A percentile compares a stretch with the other conserved stretches of the same genome.
Conservation (phyloP, 2,888 invertebrate genomes). For the Dysmachus trigonus region DNA sequence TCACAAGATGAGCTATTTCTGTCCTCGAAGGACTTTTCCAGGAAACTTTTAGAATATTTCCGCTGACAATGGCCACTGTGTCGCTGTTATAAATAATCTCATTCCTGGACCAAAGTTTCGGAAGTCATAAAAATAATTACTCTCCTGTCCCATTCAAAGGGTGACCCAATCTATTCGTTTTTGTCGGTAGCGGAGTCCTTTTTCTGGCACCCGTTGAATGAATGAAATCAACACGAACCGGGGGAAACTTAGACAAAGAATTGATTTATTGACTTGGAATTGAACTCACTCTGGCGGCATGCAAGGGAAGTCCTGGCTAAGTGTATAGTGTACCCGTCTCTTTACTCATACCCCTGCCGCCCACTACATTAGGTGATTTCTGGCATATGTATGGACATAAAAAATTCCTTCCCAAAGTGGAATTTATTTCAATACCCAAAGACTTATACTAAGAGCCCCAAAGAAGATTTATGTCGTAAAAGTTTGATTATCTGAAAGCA, state of each 20-base stretch:
- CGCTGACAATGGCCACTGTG: not conserved
- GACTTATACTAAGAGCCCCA: not conserved
- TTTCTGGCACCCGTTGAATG: not conserved
- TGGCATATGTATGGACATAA: not conserved
- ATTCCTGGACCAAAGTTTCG: not conserved
- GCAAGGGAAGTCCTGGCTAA: not conserved
- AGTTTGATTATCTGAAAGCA: constrained; percentile 4
- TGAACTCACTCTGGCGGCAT: not conserved
- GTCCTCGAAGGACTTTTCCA: not conserved
- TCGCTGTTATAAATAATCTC: not conserved
- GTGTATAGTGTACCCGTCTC: not conserved
- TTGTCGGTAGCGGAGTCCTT: not conserved
- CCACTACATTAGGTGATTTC: not conserved
- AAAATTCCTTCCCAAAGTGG: not conserved
- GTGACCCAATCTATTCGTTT: not conserved
- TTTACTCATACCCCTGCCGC: not conserved
- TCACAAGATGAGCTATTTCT: not conserved
- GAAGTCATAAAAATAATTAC: not conserved
- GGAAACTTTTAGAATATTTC: not conserved
- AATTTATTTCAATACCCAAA: constrained; percentile 15
- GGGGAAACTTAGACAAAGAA: not conserved
- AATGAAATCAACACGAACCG: not conserved
- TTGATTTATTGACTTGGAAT: not conserved
- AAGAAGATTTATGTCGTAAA: constrained; percentile 13
- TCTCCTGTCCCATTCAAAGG: not conserved